Conservation (phyloP, 2,797 vertebrate species). For the Notoglanidium macrostoma region DNA sequence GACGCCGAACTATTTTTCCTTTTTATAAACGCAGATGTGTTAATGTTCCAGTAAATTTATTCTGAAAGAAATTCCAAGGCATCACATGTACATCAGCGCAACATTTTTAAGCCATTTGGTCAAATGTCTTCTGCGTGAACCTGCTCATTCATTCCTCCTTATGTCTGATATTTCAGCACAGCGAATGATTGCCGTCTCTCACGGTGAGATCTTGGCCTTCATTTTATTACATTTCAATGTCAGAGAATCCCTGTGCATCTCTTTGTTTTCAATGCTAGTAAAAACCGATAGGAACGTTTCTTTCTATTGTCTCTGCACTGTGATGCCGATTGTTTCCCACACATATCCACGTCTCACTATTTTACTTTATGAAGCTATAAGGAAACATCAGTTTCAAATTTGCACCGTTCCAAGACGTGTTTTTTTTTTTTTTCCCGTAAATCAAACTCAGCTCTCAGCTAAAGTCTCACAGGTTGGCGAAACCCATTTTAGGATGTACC, state of each 20-base stretch:
- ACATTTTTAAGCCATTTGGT: slow-evolving; percentile 53
- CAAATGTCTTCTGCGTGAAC: slow-evolving; percentile 50
- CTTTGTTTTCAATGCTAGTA: not conserved
- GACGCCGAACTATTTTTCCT: not conserved
- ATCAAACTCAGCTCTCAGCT: not conserved
- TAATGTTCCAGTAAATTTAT: slow-evolving; percentile 60
- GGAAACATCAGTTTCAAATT: not conserved
- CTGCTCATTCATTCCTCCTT: slow-evolving; percentile 49
- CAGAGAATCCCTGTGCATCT: not conserved
- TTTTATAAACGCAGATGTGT: not conserved
- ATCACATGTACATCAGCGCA: slow-evolving; percentile 5
- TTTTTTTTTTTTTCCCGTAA: too few species aligned
- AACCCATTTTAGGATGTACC: not conserved
- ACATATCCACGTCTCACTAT: not conserved
- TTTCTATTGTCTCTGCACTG: not conserved
- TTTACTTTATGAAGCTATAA: slow-evolving; percentile 13
- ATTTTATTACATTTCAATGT: slow-evolving; percentile 36
- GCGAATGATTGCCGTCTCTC: slow-evolving; percentile 34
- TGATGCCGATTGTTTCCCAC: not conserved
- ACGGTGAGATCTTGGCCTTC: slow-evolving; percentile 30
- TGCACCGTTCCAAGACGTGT: not conserved
- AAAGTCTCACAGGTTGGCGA: not conserved
- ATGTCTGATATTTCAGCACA: slow-evolving; percentile 53
- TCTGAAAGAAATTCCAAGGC: slow-evolving; percentile 54
- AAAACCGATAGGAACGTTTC: not conserved